Evolutionary conservation across 2,797 vertebrate species (phyloP).

Genomic region (Ptychobarbus kaznakovi): DNA sequence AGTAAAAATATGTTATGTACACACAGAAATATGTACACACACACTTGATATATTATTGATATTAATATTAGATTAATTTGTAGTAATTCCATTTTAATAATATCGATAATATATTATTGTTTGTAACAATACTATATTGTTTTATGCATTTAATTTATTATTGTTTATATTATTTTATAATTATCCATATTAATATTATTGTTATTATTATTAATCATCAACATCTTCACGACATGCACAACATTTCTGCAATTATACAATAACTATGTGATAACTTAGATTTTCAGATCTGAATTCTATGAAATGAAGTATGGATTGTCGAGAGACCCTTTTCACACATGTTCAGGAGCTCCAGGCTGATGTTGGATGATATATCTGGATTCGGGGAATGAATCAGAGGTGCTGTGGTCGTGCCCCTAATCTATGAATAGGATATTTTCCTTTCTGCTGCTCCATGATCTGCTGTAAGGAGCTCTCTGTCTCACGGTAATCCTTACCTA

Average conservation of each 20-base stretch:
- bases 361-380: not conserved
- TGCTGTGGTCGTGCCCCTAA: conserved; percentile 38
- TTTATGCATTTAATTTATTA: no score
- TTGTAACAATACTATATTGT: no score
- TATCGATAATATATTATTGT: no score
- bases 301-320: not conserved
- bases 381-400: conserved; percentile 8
- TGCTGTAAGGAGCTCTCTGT: conserved; percentile 49
- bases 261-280: not conserved
- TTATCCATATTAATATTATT: no score
- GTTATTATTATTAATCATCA: no score
- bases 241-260: not conserved
- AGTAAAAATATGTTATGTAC: no score
- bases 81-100: no score
- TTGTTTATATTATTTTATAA: no score
- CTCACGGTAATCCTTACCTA: conserved; percentile 41
- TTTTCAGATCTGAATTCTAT: not conserved
- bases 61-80: no score
- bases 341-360: not conserved
- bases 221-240: not conserved
- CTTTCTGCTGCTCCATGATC: conserved; percentile 48
- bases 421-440: conserved; percentile 52
- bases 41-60: no score
- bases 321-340: not conserved
- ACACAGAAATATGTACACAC: no score